phyloP scores from a whole-genome alignment of 2,888 invertebrate genomes.

The Nasonia oneida region DNA sequence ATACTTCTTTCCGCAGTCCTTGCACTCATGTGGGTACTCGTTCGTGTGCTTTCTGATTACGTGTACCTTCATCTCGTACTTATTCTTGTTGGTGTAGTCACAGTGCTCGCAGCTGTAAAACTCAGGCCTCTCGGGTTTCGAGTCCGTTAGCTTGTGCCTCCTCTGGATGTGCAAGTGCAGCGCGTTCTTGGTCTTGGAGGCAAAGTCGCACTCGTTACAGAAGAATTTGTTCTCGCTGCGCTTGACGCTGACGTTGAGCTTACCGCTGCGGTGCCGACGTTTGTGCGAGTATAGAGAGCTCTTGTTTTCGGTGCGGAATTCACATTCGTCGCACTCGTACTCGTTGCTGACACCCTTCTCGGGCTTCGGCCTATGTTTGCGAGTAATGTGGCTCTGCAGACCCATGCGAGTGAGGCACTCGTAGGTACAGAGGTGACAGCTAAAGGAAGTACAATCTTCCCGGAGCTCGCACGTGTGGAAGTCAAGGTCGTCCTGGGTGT shows the following conservation, averaged over 20 bases:
- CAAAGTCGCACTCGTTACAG: constrained; percentile 75
- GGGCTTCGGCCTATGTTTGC: constrained; percentile 63
- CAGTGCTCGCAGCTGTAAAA: constrained; percentile 70
- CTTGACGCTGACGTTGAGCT: constrained; percentile 52
- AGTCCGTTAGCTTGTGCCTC: constrained; percentile 67
- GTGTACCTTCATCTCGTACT: constrained; percentile 73
- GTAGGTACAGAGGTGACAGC: constrained; percentile 64
- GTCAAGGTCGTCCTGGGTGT: constrained; percentile 60
- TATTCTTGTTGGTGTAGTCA: constrained; percentile 72
- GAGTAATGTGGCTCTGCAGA: constrained; percentile 64
- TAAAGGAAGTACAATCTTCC: constrained; percentile 36
- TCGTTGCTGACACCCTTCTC: constrained; percentile 43
- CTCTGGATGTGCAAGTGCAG: constrained; percentile 75
- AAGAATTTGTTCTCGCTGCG: constrained; percentile 58
- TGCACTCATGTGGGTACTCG: constrained; percentile 68
- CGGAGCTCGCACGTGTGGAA: constrained; percentile 57
- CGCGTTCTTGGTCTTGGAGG: constrained; percentile 72
- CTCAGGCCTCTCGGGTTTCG: constrained; percentile 58
- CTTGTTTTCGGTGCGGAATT: constrained; percentile 72
- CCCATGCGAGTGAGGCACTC: constrained; percentile 64
- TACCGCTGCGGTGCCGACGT: constrained; percentile 66
- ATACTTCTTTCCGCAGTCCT: constrained; percentile 70
- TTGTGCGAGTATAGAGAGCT: constrained; percentile 74
- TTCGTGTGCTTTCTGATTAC: constrained; percentile 71
- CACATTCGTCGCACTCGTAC: constrained; percentile 71